These are phyloP conservation scores for Apostichopus parvimensis DNA, from an alignment of 35 echinoderm and acorn worm species.

Conservation along the genomic window DNA sequence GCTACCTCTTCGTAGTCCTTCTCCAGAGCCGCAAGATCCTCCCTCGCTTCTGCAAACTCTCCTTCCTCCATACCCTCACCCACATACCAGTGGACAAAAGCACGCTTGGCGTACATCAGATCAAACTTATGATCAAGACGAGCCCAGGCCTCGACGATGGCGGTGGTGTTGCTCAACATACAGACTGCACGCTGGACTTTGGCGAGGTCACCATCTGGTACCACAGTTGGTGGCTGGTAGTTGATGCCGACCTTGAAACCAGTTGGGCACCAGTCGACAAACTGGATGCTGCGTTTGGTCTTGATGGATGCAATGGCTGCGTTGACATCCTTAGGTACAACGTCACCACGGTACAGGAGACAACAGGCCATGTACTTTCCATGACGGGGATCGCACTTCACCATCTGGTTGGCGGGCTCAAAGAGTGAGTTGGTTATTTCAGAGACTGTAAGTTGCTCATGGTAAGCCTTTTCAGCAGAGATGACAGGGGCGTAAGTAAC, in stretches of 20 bases:
- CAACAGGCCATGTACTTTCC: slow-evolving; percentile 71
- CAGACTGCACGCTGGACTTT: slow-evolving; percentile 61
- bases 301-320: slow-evolving; percentile 64
- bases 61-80: slow-evolving; percentile 68
- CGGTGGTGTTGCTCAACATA: slow-evolving; percentile 76
- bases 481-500: slow-evolving; percentile 65
- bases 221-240: slow-evolving; percentile 66
- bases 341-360: slow-evolving; percentile 56
- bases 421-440: slow-evolving; percentile 73
- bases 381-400: slow-evolving; percentile 62
- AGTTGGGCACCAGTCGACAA: slow-evolving; percentile 68
- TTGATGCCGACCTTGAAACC: slow-evolving; percentile 71
- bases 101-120: slow-evolving; percentile 72
- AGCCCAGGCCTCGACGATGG: slow-evolving; percentile 70
- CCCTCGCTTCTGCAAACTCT: slow-evolving; percentile 78
- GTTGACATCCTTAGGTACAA: slow-evolving; percentile 64
- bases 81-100: slow-evolving; percentile 72
- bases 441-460: slow-evolving; percentile 65
- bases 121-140: slow-evolving; percentile 67
- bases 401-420: slow-evolving; percentile 65
- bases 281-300: slow-evolving; percentile 69
- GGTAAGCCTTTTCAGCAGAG: slow-evolving; percentile 71
- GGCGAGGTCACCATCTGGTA: slow-evolving; percentile 62
- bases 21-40: slow-evolving; percentile 84
- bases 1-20: slow-evolving; percentile 90